Conservation (phyloP, 2,797 vertebrate species). For the Microchirus variegatus region DNA sequence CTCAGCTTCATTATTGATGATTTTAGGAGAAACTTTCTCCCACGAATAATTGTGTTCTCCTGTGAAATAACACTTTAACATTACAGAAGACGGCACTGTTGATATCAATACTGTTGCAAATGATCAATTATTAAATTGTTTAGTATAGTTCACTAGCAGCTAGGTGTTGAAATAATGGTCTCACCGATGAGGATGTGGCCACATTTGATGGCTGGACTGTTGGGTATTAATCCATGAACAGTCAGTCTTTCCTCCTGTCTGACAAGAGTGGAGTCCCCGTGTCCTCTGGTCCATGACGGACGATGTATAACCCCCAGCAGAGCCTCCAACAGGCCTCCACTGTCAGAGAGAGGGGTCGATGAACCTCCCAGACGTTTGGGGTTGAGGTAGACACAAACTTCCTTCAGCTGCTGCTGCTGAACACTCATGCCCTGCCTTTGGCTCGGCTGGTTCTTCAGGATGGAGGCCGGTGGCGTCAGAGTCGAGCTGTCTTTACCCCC, state of each 20-base stretch:
- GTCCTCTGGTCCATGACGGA: constrained; percentile 79
- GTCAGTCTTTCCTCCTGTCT: constrained; percentile 83
- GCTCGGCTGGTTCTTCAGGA: constrained; percentile 87
- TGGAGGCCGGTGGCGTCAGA: constrained; percentile 84
- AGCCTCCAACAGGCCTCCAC: constrained; percentile 85
- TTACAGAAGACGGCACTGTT: too few relatives aligned
- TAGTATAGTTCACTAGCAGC: background rate
- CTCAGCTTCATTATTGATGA: too few relatives aligned
- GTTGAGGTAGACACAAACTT: constrained; percentile 91
- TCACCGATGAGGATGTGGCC: constrained; percentile 92
- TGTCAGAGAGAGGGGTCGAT: constrained; percentile 67
- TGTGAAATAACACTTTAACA: too few relatives aligned
- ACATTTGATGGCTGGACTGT: constrained; percentile 88
- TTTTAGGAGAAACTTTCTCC: too few relatives aligned
- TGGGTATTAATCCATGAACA: constrained; percentile 89
- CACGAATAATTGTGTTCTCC: too few relatives aligned
- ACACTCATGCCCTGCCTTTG: constrained; percentile 78
- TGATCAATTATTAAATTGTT: too few relatives aligned
- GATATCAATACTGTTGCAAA: too few relatives aligned
- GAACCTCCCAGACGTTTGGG: constrained; percentile 83
- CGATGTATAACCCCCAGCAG: constrained; percentile 91
- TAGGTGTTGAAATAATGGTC: constrained; percentile 30
- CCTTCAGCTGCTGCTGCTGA: constrained; percentile 85
- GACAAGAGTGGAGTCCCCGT: constrained; percentile 40
- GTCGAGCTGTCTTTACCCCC: constrained; percentile 51